Conservation (phyloP, 2,888 invertebrate species). For the Drosophila peninsularis region DNA sequence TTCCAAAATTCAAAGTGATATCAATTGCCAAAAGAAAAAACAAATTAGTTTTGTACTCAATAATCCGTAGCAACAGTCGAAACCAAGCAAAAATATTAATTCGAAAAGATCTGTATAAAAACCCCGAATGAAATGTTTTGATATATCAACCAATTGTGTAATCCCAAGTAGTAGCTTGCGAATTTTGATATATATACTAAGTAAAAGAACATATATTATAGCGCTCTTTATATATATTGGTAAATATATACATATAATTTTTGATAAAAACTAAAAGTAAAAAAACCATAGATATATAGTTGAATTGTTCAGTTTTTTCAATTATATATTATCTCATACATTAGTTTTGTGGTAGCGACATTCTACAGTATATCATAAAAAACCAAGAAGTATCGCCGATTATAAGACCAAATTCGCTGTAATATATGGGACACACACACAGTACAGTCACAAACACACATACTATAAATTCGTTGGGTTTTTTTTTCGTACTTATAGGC, state of each 20-base stretch:
- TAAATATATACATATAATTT: constrained; percentile 67
- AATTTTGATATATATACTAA: constrained; percentile 62
- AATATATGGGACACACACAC: constrained; percentile 41
- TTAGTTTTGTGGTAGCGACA: constrained; percentile 56
- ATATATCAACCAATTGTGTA: constrained; percentile 27
- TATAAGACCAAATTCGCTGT: constrained; percentile 40
- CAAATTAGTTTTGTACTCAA: constrained; percentile 58
- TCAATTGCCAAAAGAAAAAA: constrained; percentile 26
- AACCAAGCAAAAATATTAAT: constrained; percentile 36
- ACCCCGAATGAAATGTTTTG: constrained; percentile 65
- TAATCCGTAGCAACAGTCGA: constrained; percentile 62
- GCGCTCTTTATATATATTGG: constrained; percentile 58
- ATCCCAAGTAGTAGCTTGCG: constrained; percentile 69
- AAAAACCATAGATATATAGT: constrained; percentile 34
- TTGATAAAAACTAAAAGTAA: constrained; percentile 33
- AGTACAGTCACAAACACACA: constrained; percentile 17
- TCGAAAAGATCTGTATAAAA: constrained; percentile 22
- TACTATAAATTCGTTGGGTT: constrained; percentile 39
- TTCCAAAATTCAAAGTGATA: constrained; percentile 61
- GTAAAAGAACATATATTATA: constrained; percentile 52
- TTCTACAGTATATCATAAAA: constrained; percentile 36
- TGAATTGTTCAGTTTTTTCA: constrained; percentile 43
- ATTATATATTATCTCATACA: constrained; percentile 33
- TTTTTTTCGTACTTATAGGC: constrained; percentile 59
- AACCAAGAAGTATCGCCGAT: constrained; percentile 15